Conservation (phyloP, 2,888 invertebrate genomes). For the Blomia tropicalis region DNA sequence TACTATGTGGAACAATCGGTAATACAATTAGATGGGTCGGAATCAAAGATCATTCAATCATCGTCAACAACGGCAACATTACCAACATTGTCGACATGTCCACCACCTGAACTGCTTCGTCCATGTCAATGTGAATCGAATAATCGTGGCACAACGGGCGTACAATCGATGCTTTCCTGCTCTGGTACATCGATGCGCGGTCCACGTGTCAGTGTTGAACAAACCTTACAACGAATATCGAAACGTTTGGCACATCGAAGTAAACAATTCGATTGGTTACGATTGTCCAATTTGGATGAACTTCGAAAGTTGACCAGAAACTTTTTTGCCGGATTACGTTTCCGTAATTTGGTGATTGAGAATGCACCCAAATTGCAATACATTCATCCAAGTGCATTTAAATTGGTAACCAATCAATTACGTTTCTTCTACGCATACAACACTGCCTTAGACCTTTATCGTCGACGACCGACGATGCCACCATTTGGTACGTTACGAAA, state of each 20-base stretch:
- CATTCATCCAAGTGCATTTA: slow-evolving; percentile 11
- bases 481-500: slow-evolving; percentile 1
- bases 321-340: slow-evolving; percentile 11
- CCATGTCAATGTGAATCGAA: slow-evolving; percentile 1
- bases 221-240: background rate
- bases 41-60: too few species aligned
- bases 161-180: background rate
- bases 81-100: too few species aligned
- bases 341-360: slow-evolving; percentile 9
- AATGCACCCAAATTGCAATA: background rate
- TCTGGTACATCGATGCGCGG: background rate
- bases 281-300: slow-evolving; percentile 5
- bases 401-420: background rate
- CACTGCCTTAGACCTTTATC: background rate
- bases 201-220: background rate
- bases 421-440: slow-evolving; percentile 14
- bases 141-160: background rate
- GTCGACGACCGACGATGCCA: background rate
- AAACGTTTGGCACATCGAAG: background rate
- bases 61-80: too few species aligned
- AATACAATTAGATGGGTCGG: too few species aligned
- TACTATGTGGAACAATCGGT: too few species aligned
- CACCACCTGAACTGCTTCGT: background rate
- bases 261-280: slow-evolving; percentile 15
- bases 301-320: background rate